Evolutionary conservation across 1,140 invertebrate genomes (phyloP), one percentile per base, ranked within the genome.

Genomic region (Magallana angulata): DNA sequence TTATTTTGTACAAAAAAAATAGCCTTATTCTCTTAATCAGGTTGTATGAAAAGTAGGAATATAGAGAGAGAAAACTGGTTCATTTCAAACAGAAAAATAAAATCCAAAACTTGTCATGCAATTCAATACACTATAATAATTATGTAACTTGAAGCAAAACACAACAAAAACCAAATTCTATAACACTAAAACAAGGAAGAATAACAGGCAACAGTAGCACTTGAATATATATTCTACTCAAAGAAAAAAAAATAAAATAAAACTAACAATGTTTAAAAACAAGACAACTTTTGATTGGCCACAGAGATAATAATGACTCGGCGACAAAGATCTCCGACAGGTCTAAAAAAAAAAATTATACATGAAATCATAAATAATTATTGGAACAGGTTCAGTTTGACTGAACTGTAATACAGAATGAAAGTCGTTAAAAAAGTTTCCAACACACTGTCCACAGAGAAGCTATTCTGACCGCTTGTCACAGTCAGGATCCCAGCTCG

Each of bases 381-480:
- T 48, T 48, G 36, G 36, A 62, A 62, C 9, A 76, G 68, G 68
- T 82, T 82, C 81, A 82, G 81, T 82, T 82, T 82, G 48, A 82
- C 81, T 82, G 48, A 82, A 57, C 68, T 30, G 4, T 76, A 24
- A 30, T 76, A 76, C 24, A 82, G 14, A 30, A 48, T 48, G 36
- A 82, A 56, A 82, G 81, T 57, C 7, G 9, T n/a, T 57, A 76
- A 12, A 36, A 36, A 76, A 18, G 14, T 11, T 2, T 11, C 8
- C 12, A 36, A 76, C 16, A 64, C 60, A 64, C 18, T 64, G 18
- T 48, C 36, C 36, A 48, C 36, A 2, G 36, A 48, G 36, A 48
- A 48, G 36, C 36, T 48, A 48, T 48, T 2, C 36, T 48, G 36
- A 48, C 36, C 36, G 36, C 36, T 56, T 57, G 12, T 58, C 81